A percentile compares a stretch with the other conserved stretches of the same genome.
phyloP scores from a whole-genome alignment of 1,140 invertebrate species.

The Stenopsyche tienmushanensis region DNA sequence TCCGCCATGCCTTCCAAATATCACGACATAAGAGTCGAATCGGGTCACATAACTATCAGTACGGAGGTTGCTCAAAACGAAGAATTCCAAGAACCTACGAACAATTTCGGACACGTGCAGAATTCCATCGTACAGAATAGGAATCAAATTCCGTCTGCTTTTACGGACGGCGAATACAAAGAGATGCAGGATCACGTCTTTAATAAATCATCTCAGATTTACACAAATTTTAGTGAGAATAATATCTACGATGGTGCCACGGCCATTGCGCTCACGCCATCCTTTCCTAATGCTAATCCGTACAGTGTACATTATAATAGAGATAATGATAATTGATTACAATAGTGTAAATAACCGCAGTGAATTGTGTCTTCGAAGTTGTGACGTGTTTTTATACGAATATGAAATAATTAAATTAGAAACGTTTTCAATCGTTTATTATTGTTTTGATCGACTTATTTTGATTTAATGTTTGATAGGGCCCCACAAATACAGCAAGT shows the following conservation, averaged over 20 bases:
- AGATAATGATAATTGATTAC: slow-evolving; percentile 26
- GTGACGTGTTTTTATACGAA: too few relatives aligned
- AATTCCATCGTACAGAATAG: slow-evolving; percentile 21
- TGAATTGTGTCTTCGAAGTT: too few relatives aligned
- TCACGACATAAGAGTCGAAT: slow-evolving; percentile 6
- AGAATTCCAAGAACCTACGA: neutral
- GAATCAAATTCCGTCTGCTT: slow-evolving; percentile 16
- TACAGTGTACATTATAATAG: slow-evolving; percentile 31
- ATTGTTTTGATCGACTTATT: too few relatives aligned
- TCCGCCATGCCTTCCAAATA: slow-evolving; percentile 16
- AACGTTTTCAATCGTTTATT: too few relatives aligned
- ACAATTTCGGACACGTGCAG: slow-evolving; percentile 8
- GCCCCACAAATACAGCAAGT: too few relatives aligned
- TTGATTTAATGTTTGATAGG: too few relatives aligned
- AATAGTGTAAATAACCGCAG: too few relatives aligned
- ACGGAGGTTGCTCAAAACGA: slow-evolving; percentile 13
- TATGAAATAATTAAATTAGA: too few relatives aligned
- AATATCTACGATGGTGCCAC: slow-evolving; percentile 18
- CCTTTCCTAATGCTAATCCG: slow-evolving; percentile 30
- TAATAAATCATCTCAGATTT: slow-evolving; percentile 31
- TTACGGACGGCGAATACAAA: slow-evolving; percentile 23
- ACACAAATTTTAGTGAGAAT: slow-evolving; percentile 22
- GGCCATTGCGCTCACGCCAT: neutral
- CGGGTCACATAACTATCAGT: neutral
- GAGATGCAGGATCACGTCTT: slow-evolving; percentile 27